Percentiles rank a stretch among this genome's conserved stretches.
phyloP scores from a whole-genome alignment of 2,888 invertebrate species.

The Amphimallon solstitiale region DNA sequence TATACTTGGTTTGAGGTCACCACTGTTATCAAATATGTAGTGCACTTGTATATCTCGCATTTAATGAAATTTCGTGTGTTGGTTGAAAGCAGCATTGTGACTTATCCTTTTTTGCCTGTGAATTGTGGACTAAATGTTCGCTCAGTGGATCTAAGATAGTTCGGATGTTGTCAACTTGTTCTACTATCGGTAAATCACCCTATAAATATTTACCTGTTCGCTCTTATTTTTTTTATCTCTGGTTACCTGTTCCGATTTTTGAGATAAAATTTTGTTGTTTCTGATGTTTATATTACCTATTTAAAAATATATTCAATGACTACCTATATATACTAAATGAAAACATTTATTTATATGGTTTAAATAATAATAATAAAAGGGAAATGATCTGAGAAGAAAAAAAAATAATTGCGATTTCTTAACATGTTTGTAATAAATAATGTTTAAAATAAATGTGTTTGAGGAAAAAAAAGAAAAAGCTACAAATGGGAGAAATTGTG shows the following conservation, averaged over 20 bases:
- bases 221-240: not conserved
- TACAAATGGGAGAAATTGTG: constrained; percentile 31
- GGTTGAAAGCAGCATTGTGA: constrained; percentile 8
- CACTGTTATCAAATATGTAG: constrained; percentile 46
- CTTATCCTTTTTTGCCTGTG: constrained; percentile 3
- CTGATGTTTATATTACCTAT: no score
- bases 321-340: no score
- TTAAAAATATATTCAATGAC: no score
- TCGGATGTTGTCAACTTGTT: constrained; percentile 2
- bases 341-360: no score
- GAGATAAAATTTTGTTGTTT: no score
- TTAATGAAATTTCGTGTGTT: constrained; percentile 5
- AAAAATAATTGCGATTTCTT: not conserved
- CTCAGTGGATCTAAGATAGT: not conserved
- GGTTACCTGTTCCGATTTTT: constrained; percentile 2
- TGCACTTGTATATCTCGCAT: constrained; percentile 37
- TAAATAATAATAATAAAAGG: no score
- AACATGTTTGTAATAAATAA: constrained; percentile 1
- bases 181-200: constrained; percentile 10
- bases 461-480: constrained; percentile 17
- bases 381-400: constrained; percentile 5
- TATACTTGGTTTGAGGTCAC: constrained; percentile 54
- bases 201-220: not conserved
- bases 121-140: not conserved
- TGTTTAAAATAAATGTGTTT: not conserved